Evolutionary conservation across 2,888 invertebrate species (phyloP), one percentile per base, ranked within the genome.

Genomic region (Chrysolina oricalcia): DNA sequence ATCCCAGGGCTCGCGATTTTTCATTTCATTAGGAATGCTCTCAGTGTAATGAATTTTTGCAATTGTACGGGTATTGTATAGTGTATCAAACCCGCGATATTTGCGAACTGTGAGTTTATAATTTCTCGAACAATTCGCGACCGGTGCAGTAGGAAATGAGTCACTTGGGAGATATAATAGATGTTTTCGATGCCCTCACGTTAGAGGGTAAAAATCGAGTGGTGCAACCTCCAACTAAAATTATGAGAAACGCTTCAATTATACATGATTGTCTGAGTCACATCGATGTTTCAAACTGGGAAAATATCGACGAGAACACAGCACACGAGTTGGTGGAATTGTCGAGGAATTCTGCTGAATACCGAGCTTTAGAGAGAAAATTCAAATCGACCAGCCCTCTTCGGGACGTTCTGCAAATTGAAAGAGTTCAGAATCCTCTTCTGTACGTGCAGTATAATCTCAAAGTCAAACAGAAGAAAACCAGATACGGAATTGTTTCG

Each of bases 401-500:
- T 11, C n/a, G 40, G 23, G 40, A 27, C 11, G 40, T 48, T 11
- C 9, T 8, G n/a, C 19, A 23, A 21, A 68, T 68, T 17, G 17
- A 19, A 19, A 35, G 19, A 23, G 40, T 68, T 1, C 19, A 27
- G 11, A 53, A 53, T 21, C 9, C 50, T 9, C 40, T 68, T 27
- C 53, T 68, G 40, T 68, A 35, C 43, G 40, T 35, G 3, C 68
- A 68, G 40, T 68, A 68, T 40, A n/a, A 68, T 13, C 19, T 68
- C 1, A 68, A 68, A 68, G n/a, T 11, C 6, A 53, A 10, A 35
- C 41, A 68, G 11, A 68, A 68, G 15, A 9, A 17, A n/a, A 27
- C 8, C 17, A 8, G 13, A 5, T 19, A 56, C 21, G 53, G 53
- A 9, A 0, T 8, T 21, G 19, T 40, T 9, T 1, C 1, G 9